These are phyloP conservation scores for Amphiprion percula DNA, from an alignment of 2,113 vertebrate genomes.

Conservation along the genomic window DNA sequence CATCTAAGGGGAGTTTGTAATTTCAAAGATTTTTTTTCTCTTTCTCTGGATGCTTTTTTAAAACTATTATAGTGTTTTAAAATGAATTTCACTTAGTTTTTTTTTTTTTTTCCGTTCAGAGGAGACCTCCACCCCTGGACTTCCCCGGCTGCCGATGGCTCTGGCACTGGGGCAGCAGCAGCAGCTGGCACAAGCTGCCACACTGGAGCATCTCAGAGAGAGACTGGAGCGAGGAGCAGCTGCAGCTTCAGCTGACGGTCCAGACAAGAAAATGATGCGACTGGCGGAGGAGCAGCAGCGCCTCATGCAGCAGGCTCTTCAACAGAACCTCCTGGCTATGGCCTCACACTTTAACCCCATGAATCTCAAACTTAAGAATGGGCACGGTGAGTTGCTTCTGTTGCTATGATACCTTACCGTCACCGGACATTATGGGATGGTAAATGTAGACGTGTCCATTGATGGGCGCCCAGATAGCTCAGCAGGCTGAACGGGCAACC, in stretches of 20 bases:
- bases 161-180: conserved; percentile 85
- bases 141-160: conserved; percentile 89
- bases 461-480: background rate
- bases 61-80: too few species aligned
- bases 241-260: conserved; percentile 79
- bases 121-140: conserved; percentile 75
- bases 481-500: too few species aligned
- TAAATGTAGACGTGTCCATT: background rate
- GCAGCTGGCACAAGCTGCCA: conserved; percentile 85
- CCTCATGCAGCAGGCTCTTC: conserved; percentile 94
- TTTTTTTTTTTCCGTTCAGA: conserved; percentile 57
- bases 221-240: conserved; percentile 87
- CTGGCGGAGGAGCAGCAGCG: conserved; percentile 93
- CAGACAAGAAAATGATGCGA: conserved; percentile 89
- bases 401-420: background rate
- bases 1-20: too few species aligned
- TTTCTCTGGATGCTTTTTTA: background rate
- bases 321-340: conserved; percentile 93
- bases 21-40: background rate
- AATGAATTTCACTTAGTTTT: background rate
- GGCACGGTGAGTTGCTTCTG: conserved; percentile 85
- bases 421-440: background rate
- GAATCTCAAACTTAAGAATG: conserved; percentile 89
- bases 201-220: conserved; percentile 93
- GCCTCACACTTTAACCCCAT: conserved; percentile 92